These are phyloP conservation scores for Dermatemys mawii DNA, from an alignment of 2,113 vertebrate genomes.

Conservation along the genomic window DNA sequence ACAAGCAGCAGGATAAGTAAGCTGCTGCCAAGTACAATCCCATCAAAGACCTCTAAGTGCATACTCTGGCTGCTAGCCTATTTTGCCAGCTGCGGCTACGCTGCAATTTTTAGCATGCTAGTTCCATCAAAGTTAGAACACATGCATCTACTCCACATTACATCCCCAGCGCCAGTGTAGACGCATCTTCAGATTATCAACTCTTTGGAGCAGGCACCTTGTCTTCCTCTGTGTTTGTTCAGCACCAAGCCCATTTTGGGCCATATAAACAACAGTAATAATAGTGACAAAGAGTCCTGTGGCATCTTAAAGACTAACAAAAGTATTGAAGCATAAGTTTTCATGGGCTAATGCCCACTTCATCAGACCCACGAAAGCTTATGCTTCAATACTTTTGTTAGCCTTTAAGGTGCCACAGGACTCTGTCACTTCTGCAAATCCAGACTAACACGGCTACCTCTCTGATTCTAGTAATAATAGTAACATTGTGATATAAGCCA, in stretches of 20 bases:
- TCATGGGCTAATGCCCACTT: too few species aligned
- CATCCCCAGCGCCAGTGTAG: neutral
- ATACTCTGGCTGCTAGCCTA: too few species aligned
- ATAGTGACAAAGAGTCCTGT: too few species aligned
- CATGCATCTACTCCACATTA: neutral
- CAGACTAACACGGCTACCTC: too few species aligned
- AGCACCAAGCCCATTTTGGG: neutral
- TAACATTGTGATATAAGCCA: neutral
- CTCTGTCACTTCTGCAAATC: too few species aligned
- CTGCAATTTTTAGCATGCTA: neutral
- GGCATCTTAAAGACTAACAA: too few species aligned
- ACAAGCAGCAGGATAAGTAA: neutral
- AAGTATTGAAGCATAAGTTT: too few species aligned
- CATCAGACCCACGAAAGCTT: too few species aligned
- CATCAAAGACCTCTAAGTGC: neutral
- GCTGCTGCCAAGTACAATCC: neutral
- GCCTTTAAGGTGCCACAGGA: too few species aligned
- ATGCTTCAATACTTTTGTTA: too few species aligned
- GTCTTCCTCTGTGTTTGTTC: neutral
- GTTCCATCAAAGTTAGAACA: neutral
- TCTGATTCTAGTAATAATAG: neutral
- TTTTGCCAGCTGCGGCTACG: too few species aligned
- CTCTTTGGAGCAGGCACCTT: neutral
- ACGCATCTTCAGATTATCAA: neutral
- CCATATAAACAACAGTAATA: neutral